phyloP scores from a whole-genome alignment of 2,797 vertebrate species.

The Chromis chromis region DNA sequence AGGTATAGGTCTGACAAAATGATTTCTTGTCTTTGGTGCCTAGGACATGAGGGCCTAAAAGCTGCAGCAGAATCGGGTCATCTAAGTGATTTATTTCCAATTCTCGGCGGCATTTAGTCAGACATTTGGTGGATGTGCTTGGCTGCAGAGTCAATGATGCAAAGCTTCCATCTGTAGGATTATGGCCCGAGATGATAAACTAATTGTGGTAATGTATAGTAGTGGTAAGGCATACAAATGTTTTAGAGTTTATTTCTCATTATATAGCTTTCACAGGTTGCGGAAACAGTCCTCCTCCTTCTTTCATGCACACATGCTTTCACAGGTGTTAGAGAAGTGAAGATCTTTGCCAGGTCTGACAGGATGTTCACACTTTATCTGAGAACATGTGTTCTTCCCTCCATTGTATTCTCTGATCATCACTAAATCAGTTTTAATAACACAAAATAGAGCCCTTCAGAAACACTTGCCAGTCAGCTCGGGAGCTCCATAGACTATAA shows the following conservation, averaged over 20 bases:
- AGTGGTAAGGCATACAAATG: slow-evolving; percentile 20
- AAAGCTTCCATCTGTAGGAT: slow-evolving; percentile 50
- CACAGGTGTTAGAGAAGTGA: slow-evolving; percentile 21
- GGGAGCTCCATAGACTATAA: not conserved
- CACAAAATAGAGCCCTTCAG: not conserved
- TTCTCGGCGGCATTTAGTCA: slow-evolving; percentile 42
- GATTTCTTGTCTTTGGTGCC: slow-evolving; percentile 7
- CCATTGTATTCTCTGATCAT: not conserved
- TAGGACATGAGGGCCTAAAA: slow-evolving; percentile 8
- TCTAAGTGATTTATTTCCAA: slow-evolving; percentile 47
- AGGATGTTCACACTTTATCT: slow-evolving; percentile 5
- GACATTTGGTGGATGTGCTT: slow-evolving; percentile 52
- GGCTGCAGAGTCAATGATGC: slow-evolving; percentile 53
- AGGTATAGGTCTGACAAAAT: not conserved
- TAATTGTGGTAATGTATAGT: slow-evolving; percentile 37
- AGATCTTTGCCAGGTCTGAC: not conserved
- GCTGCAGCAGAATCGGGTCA: slow-evolving; percentile 49
- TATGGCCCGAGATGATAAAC: slow-evolving; percentile 44
- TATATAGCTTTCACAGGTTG: slow-evolving; percentile 21
- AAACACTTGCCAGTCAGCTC: not conserved
- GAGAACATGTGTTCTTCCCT: slow-evolving; percentile 16
- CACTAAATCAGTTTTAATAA: not conserved
- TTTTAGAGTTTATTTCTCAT: slow-evolving; percentile 17
- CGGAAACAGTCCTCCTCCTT: not conserved
- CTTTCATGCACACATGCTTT: not conserved